A percentile compares a stretch with the other conserved stretches of the same genome.
phyloP scores from a whole-genome alignment of 2,888 invertebrate genomes.

The Drosophila phalerata region DNA sequence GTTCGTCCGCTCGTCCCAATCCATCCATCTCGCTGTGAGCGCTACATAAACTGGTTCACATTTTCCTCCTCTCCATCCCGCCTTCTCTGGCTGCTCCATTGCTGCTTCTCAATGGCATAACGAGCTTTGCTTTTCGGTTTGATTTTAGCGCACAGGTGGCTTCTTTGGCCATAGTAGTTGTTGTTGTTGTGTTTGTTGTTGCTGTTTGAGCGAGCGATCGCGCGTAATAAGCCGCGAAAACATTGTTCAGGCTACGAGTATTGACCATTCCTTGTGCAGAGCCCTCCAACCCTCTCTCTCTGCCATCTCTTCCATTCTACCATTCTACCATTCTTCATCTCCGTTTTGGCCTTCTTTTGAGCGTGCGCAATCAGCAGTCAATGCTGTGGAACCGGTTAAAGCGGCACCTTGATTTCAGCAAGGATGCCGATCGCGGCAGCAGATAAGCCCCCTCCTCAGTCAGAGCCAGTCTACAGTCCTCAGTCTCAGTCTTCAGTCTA shows the following conservation, averaged over 20 bases:
- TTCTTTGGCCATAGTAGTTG: constrained; percentile 35
- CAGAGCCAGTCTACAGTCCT: not conserved
- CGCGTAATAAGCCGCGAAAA: constrained; percentile 84
- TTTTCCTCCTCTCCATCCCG: not conserved
- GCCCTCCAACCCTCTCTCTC: not conserved
- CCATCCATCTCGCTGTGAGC: constrained; percentile 63
- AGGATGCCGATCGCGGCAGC: constrained; percentile 57
- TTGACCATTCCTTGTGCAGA: constrained; percentile 44
- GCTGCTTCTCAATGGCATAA: constrained; percentile 49
- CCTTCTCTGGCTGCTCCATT: not conserved
- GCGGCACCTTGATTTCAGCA: constrained; percentile 67
- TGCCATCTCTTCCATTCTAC: not conserved
- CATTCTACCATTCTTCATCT: too few species aligned
- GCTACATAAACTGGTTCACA: constrained; percentile 71
- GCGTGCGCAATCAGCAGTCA: constrained; percentile 49
- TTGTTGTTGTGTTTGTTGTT: constrained; percentile 9
- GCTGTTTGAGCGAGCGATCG: constrained; percentile 62
- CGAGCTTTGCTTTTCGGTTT: constrained; percentile 77
- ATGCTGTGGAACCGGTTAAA: constrained; percentile 62
- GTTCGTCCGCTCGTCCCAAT: constrained; percentile 57
- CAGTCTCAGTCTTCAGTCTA: not conserved
- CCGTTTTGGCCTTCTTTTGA: constrained; percentile 5
- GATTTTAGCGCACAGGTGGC: constrained; percentile 79
- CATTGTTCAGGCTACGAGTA: constrained; percentile 75
- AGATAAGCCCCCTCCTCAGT: constrained; percentile 42